Evolutionary conservation across 2,888 invertebrate species (phyloP), one percentile per base, ranked within the genome.

Genomic region (Brachycybe producta): DNA sequence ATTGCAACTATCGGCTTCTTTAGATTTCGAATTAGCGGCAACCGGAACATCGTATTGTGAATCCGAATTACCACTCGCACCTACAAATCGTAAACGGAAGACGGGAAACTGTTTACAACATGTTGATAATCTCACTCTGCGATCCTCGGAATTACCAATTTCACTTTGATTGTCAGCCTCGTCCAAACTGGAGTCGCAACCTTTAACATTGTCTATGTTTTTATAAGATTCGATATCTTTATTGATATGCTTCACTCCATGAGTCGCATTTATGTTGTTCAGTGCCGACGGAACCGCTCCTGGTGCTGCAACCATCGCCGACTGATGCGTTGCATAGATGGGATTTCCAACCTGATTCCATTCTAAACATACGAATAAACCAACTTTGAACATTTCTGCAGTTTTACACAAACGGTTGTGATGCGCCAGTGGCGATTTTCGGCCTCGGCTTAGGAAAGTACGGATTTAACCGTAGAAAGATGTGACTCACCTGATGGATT

Each of bases 301-400:
- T n/a, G 44, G 13, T 2, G 32, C 45, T 36, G 39, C 19, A 13
- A 45, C 4, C n/a, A n/a, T n/a, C n/a, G n/a, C n/a, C n/a, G n/a
- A n/a, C n/a, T n/a, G n/a, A 23, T 44, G 38, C 23, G 28, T 82
- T 11, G 84, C 82, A 67, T 90, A 90, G 3, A 86, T 86, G 0
- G 90, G 90, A 72, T 90, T 90, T 70, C 90, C 90, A 67, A 90
- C 90, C 67, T 90, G 87, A 66, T 82, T 82, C 62, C 80, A 80
- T 63, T 84, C 84, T 81, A 61, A 52, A 67, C 63, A 40, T 55
- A 54, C 51, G 52, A 46, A 49, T 35, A 38, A 27, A 27, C 44
- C n/a, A n/a, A n/a, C n/a, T n/a, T n/a, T n/a, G n/a, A n/a, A 34
- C 23, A 23, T 19, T 47, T 4, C 15, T 28, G 15, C 24, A 23